phyloP scores from a whole-genome alignment of 2,113 vertebrate species.

The Heterochromis multidens region DNA sequence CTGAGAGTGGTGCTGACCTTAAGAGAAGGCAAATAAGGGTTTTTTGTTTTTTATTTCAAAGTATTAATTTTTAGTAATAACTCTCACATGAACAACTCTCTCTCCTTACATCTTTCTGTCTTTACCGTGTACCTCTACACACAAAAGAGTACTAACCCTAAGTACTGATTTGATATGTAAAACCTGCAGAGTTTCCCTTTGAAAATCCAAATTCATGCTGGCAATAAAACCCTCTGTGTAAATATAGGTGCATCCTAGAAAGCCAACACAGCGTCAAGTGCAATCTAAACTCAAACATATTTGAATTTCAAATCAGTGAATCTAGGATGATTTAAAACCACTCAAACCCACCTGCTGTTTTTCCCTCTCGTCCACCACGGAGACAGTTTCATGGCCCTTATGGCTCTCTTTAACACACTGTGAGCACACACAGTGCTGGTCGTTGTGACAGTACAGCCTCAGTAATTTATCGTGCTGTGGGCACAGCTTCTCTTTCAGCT shows the following conservation, averaged over 20 bases:
- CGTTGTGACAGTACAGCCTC: conserved; percentile 70
- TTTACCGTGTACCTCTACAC: background rate
- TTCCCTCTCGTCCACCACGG: conserved; percentile 43
- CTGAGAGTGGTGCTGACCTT: background rate
- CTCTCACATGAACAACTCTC: background rate
- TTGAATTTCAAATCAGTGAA: background rate
- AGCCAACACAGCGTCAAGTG: background rate
- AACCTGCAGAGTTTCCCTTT: background rate
- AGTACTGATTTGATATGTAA: background rate
- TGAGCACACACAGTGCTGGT: conserved; percentile 71
- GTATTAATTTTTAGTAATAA: background rate
- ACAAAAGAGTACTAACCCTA: background rate
- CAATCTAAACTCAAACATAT: background rate
- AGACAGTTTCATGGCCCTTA: conserved; percentile 64
- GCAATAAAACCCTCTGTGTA: background rate
- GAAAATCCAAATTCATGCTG: background rate
- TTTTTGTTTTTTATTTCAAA: no score
- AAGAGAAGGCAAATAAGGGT: background rate
- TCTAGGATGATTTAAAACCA: no score
- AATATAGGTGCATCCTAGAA: background rate
- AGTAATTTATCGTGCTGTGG: conserved; percentile 62
- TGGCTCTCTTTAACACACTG: conserved; percentile 73
- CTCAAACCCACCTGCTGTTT: conserved; percentile 64
- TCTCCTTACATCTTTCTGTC: background rate
- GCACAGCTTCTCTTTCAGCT: conserved; percentile 66